Base-by-base conservation (phyloP, 2,888 invertebrate species). In the Cataglyphis altisquamis region DNA sequence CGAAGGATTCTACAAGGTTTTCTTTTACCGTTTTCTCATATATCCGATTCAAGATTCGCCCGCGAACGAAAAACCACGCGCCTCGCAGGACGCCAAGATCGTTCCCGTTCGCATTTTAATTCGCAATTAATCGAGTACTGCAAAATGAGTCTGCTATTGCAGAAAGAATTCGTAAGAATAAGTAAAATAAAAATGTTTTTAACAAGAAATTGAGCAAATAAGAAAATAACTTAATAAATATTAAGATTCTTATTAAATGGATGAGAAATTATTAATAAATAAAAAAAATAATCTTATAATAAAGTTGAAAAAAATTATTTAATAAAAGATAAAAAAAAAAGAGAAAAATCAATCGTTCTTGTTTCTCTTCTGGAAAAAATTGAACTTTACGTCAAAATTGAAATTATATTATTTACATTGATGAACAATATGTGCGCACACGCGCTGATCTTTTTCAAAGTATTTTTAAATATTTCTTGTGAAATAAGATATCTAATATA, bases 1-100 rank as follows among this genome's bases (percentile, higher is more conserved):
- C 64, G 25, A 72, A 73, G 67, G 78, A 75, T 77, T 60, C 29
- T 45, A 68, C 52, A 9, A 67, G 52, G 60, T 63, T 62, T 48
- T 66, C 80, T 55, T 83, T 25, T 52, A 12, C 74, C 64, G 52
- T 70, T 41, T 70, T 21, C 75, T 62, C 55, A 41, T 39, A 41
- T 39, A 21, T 67, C 45, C 12, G 60, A 45, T 78, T 67, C 41
- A 78, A 55, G 41, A 78, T 41, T 32, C 68, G 57, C 4, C 25
- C 57, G 57, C 41, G 32, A 41, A 32, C 41, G 41, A 52, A 78
- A 78, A 18, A 68, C 29, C 57, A 57, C 78, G 75, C 75, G 66
- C 78, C 29, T n/a, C 15, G 32, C 41, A 32, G 57, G 32, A 0
- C 29, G 67, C 67, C 39, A 67, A 55, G 41, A 77, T 32, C 57